Evolutionary conservation across 37 sponge, comb jelly and placozoan species (phyloP), one percentile per base, ranked within the genome.

Genomic region (Aplysina aerophoba): DNA sequence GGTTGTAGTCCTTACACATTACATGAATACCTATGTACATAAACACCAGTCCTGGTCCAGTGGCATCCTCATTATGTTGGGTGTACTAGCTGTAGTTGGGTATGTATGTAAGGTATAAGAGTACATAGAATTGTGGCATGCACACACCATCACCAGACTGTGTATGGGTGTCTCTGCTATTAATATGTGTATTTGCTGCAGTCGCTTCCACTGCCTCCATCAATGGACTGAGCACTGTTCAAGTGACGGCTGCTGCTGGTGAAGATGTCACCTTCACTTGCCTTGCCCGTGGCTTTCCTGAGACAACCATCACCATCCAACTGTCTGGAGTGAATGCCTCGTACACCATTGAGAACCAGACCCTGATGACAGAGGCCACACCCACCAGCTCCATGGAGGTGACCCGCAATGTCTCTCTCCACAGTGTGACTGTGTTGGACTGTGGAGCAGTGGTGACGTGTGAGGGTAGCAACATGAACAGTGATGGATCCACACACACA

Each of bases 361-460:
- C n/a, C 53, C 37, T 44, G 40, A 50, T 21, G 14, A 36, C 37
- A 16, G 40, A 24, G n/a, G 78, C 78, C 44, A 75, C 78, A 12
- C 78, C 78, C 21, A 75, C 24, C 12, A 24, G 25, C 21, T 44
- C 53, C 44, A 39, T 75, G 41, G 40, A 31, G 25, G 37, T 36
- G n/a, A 75, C 54, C 22, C 37, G 78, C 50, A 75, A 25, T 75
- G 40, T 75, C 20, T 41, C 78, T 19, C n/a, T 75, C 54, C 40
- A 20, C 78, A 75, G 24, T 75, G 37, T 75, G 38, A 41, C 78
- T 24, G 20, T 11, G 13, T 40, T 24, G 20, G 78, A 75, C 78
- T 75, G 78, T 75, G 78, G 54, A 53, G 33, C 78, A 75, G 50
- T 44, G 50, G 78, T 75, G 78, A 75, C 78, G 41, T 75, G 78